These are phyloP conservation scores for Cheilosia vernalis DNA, from an alignment of 2,888 invertebrate genomes.

Conservation along the genomic window DNA sequence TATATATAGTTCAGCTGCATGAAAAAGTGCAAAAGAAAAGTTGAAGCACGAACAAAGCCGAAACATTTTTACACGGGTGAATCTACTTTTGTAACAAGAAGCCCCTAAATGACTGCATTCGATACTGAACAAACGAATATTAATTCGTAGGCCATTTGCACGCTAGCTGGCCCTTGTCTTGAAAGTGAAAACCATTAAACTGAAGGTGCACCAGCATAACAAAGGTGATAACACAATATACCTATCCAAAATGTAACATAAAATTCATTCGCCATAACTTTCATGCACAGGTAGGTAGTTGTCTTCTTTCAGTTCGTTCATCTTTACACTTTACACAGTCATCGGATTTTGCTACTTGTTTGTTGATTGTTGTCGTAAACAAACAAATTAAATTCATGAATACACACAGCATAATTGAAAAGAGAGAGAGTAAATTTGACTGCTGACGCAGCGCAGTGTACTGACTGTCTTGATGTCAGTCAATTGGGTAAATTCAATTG, in stretches of 20 bases:
- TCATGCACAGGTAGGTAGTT: constrained; percentile 11
- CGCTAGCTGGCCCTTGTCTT: constrained; percentile 10
- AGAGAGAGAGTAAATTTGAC: constrained; percentile 10
- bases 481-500: constrained; percentile 53
- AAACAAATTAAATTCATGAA: constrained; percentile 38
- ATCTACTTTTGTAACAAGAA: too few species aligned
- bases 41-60: background rate
- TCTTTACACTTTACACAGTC: constrained; percentile 36
- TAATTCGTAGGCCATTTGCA: background rate
- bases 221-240: background rate
- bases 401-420: constrained; percentile 20
- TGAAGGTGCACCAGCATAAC: too few species aligned
- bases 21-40: constrained; percentile 13
- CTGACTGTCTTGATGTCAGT: constrained; percentile 1
- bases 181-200: background rate
- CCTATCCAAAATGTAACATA: constrained; percentile 5
- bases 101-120: too few species aligned
- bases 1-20: background rate
- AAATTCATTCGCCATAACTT: constrained; percentile 27
- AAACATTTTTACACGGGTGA: too few species aligned
- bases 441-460: background rate
- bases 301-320: constrained; percentile 44
- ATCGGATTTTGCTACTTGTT: background rate
- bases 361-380: constrained; percentile 10
- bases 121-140: too few species aligned